These are phyloP conservation scores for Polypterus senegalus DNA, from an alignment of 2,113 vertebrate genomes.

Conservation along the genomic window DNA sequence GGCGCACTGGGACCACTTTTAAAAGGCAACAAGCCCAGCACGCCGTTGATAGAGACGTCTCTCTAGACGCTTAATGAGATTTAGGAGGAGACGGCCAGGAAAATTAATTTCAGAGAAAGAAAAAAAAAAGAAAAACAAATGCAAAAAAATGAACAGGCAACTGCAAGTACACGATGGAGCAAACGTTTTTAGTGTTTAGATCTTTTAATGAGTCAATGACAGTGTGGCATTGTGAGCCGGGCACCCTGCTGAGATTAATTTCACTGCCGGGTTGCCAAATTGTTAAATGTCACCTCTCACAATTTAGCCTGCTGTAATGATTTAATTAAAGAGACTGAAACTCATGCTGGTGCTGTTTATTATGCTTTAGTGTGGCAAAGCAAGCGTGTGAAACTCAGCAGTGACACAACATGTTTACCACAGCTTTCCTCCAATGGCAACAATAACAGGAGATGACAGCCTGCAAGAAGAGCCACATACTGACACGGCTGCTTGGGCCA, in stretches of 20 bases:
- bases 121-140: too few species aligned
- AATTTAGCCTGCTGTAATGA: background rate
- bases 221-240: background rate
- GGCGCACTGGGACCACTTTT: too few species aligned
- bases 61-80: too few species aligned
- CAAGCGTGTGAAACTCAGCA: background rate
- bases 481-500: too few species aligned
- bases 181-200: background rate
- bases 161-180: too few species aligned
- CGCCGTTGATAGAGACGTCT: too few species aligned
- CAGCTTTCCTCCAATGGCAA: too few species aligned
- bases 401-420: background rate
- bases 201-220: slow-evolving; percentile 6
- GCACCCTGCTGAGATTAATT: slow-evolving; percentile 6
- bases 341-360: slow-evolving; percentile 1
- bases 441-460: too few species aligned
- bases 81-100: too few species aligned
- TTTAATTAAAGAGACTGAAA: slow-evolving; percentile 6
- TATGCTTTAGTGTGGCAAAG: background rate
- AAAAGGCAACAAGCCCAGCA: too few species aligned
- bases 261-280: slow-evolving; percentile 5
- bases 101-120: too few species aligned
- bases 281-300: slow-evolving; percentile 17
- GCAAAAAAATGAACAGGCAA: background rate
- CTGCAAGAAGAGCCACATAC: too few species aligned